Evolutionary conservation across 2,113 vertebrate genomes (phyloP), one percentile per base, ranked within the genome.

Genomic region (Phainopepla nitens): DNA sequence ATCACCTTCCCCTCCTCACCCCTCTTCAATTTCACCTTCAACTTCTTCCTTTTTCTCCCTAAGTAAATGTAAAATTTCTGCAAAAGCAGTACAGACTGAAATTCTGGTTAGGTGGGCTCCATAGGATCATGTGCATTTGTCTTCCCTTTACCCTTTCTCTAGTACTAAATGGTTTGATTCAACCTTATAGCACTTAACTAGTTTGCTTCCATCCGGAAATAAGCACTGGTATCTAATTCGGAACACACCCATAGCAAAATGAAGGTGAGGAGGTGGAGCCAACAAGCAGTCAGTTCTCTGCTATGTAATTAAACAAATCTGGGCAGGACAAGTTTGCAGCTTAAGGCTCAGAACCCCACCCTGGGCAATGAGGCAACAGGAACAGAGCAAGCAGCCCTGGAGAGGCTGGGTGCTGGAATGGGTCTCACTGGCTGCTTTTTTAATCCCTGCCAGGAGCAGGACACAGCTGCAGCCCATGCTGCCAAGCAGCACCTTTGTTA

Each of bases 271-370:
- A 36, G 79, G 94, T 89, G 90, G 89, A 87, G 91, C 70, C 69
- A 78, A 42, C 56, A 65, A 91, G 87, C 72, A 92, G 91, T 94
- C 93, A 96, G 65, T 22, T 90, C 96, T 93, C 56, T 93, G 94
- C 94, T 94, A 96, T 94, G 94, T 71, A 90, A 84, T 94, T 93
- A 92, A 96, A 96, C 96, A 97, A 95, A 95, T 94, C 96, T 89
- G 93, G 96, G 95, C 96, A 97, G 95, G 95, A 93, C 91, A 57
- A 82, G 77, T 76, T 93, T 88, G 66, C 88, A 90, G 65, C 62
- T 84, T 57, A 82, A 83, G 94, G 88, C 94, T 93, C 80, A 75
- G 82, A 44, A 92, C 96, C 92, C 88, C 94, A 97, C 96, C 96
- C 94, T 89, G 88, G 57, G 57, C 92, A 89, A 70, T 87, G 85